Evolutionary conservation across 2,888 invertebrate genomes (phyloP).

Genomic region (Merodon equestris): DNA sequence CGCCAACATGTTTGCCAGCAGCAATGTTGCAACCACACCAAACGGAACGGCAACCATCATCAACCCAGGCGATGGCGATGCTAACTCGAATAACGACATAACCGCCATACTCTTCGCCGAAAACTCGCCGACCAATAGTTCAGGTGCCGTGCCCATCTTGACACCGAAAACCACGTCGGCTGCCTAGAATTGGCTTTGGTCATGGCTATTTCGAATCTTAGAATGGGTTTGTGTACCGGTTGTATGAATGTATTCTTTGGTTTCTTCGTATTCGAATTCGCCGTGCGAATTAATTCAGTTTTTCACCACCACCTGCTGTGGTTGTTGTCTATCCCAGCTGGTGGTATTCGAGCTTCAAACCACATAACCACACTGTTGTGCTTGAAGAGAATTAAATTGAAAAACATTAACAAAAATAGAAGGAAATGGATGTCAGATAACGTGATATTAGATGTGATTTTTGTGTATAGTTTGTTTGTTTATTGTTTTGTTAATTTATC

Average conservation of each 20-base stretch:
- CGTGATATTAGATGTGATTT: conserved; percentile 67
- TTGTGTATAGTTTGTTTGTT: conserved; percentile 28
- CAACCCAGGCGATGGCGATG: conserved; percentile 18
- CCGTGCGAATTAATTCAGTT: conserved; percentile 34
- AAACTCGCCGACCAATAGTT: conserved; percentile 53
- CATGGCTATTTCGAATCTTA: conserved; percentile 76
- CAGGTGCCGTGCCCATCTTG: conserved; percentile 62
- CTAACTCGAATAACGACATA: conserved; percentile 30
- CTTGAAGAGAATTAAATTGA: conserved; percentile 12
- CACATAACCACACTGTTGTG: conserved; percentile 1
- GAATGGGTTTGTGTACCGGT: conserved; percentile 77
- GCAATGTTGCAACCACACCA: conserved; percentile 5
- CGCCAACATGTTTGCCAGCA: conserved; percentile 61
- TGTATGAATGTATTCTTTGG: conserved; percentile 71
- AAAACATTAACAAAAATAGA: neutral
- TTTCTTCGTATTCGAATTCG: conserved; percentile 58
- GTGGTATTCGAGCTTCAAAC: neutral
- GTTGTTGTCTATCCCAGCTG: conserved; percentile 18
- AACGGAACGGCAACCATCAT: conserved; percentile 48
- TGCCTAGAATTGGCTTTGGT: conserved; percentile 77
- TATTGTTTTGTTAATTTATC: conserved; percentile 20
- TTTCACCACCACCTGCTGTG: neutral
- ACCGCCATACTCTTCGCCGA: conserved; percentile 30
- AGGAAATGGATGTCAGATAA: conserved; percentile 43
- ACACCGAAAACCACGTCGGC: conserved; percentile 73